A percentile compares a stretch with the other conserved stretches of the same genome.
Conservation (phyloP, 2,113 vertebrate species). For the Odontophorus gujanensis region DNA sequence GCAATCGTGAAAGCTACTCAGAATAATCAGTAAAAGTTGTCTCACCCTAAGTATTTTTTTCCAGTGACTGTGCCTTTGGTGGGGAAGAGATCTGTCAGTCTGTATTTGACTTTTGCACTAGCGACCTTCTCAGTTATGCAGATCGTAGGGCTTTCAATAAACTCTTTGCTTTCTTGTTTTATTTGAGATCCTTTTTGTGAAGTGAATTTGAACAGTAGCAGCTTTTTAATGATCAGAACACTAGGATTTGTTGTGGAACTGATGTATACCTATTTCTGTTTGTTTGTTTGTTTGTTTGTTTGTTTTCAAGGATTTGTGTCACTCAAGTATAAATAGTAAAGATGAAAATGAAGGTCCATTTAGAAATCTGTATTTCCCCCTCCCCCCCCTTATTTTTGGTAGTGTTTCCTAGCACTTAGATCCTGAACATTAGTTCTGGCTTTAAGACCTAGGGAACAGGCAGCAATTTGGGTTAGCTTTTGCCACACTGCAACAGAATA, state of each 20-base stretch:
- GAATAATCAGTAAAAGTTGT: not conserved
- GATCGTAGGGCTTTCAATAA: not conserved
- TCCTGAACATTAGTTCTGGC: not conserved
- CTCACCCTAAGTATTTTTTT: not conserved
- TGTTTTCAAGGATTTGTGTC: not conserved
- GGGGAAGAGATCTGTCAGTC: not conserved
- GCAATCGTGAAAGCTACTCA: not conserved
- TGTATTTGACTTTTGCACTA: not conserved
- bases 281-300: not conserved
- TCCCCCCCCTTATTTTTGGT: not conserved
- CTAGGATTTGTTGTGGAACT: not conserved
- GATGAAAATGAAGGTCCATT: not conserved
- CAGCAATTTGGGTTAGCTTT: not conserved
- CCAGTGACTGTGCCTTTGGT: not conserved
- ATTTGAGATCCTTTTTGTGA: not conserved
- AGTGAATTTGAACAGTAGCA: not conserved
- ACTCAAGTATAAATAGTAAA: not conserved
- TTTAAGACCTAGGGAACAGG: not conserved
- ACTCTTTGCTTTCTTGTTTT: not conserved
- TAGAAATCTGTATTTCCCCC: not conserved
- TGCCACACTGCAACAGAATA: not conserved
- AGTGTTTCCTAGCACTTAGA: not conserved
- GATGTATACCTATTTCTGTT: fast-evolving
- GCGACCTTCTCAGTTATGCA: not conserved
- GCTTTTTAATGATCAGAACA: not conserved